phyloP scores from a whole-genome alignment of 1,140 invertebrate species.

The Bombus consobrinus region DNA sequence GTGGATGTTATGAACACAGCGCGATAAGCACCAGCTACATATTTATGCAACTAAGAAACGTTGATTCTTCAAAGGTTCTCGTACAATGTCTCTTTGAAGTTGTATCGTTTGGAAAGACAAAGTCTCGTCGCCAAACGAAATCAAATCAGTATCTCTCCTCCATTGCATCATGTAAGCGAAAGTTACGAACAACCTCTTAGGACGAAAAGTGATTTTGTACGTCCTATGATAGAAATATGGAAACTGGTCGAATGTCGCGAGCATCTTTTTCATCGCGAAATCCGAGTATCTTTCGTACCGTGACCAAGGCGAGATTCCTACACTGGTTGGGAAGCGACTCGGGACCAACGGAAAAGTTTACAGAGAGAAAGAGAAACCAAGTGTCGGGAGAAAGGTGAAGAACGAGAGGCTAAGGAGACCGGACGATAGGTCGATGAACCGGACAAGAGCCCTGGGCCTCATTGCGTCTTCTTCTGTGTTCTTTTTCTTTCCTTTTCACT shows the following conservation, averaged over 20 bases:
- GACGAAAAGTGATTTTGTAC: too few species aligned
- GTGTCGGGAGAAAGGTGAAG: slow-evolving; percentile 38
- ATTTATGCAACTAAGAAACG: too few species aligned
- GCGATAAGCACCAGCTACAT: background rate
- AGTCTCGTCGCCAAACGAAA: background rate
- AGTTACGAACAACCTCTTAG: too few species aligned
- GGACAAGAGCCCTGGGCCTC: slow-evolving; percentile 33
- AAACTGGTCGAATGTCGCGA: background rate
- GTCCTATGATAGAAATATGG: background rate
- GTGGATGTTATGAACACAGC: background rate
- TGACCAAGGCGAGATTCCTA: background rate
- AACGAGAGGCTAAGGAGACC: slow-evolving; percentile 36
- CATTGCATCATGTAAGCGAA: too few species aligned
- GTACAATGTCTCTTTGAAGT: too few species aligned
- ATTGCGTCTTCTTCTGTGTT: slow-evolving; percentile 8
- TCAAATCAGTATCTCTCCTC: background rate
- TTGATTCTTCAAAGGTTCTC: too few species aligned
- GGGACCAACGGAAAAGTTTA: background rate
- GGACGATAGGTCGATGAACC: slow-evolving; percentile 72
- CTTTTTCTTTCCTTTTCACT: background rate
- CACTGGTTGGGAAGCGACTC: background rate
- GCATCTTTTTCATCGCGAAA: background rate
- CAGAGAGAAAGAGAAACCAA: slow-evolving; percentile 8
- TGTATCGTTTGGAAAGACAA: too few species aligned
- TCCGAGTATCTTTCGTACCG: background rate